These are phyloP conservation scores for Leptinotarsa lineolata DNA, from an alignment of 1,140 invertebrate genomes.

Conservation along the genomic window DNA sequence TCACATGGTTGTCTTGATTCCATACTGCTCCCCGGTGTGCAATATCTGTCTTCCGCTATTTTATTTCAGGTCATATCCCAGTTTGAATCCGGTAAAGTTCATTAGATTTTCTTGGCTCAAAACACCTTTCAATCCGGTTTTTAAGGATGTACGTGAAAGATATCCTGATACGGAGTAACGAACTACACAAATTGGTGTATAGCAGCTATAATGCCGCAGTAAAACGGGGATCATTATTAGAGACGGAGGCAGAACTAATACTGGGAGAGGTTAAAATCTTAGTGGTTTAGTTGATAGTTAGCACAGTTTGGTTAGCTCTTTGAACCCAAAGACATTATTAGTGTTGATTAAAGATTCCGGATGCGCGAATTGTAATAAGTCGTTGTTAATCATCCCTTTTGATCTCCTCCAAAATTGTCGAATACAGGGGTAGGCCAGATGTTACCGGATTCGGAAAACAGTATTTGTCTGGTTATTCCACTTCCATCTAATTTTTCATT, in stretches of 20 bases:
- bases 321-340: slow-evolving; percentile 11
- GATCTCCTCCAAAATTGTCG: neutral
- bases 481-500: no score
- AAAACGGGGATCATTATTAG: slow-evolving; percentile 6
- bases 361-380: neutral
- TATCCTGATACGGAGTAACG: neutral
- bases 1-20: neutral
- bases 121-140: no score
- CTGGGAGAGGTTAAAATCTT: slow-evolving; percentile 13
- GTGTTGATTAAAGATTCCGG: slow-evolving; percentile 9
- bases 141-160: no score
- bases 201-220: neutral
- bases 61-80: no score
- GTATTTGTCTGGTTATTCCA: no score
- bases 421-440: neutral
- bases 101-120: no score
- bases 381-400: slow-evolving; percentile 11
- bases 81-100: no score
- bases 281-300: slow-evolving; percentile 16
- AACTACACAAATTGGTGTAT: neutral
- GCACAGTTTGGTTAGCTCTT: slow-evolving; percentile 12
- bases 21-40: neutral
- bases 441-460: no score
- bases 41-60: no score
- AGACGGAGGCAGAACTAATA: neutral